Conservation (phyloP, 2,113 vertebrate genomes). For the Austrofundulus limnaeus region DNA sequence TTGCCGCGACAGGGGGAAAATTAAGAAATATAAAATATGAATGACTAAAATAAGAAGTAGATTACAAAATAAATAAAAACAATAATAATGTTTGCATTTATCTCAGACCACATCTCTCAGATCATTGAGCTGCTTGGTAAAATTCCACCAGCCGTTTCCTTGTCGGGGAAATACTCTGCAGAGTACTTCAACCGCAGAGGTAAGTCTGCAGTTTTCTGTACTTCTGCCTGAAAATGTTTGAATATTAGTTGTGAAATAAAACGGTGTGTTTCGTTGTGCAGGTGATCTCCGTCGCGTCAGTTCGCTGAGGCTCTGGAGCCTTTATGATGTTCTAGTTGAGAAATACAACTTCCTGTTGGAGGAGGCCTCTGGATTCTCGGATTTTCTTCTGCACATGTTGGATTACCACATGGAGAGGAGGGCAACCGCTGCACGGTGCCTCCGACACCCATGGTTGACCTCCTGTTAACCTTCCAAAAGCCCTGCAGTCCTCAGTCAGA, state of each 20-base stretch:
- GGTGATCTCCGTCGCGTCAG: constrained; percentile 79
- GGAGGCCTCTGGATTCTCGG: constrained; percentile 71
- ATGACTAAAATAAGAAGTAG: too few species aligned
- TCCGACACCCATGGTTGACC: constrained; percentile 82
- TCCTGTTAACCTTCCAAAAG: constrained; percentile 14
- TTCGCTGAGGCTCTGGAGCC: constrained; percentile 74
- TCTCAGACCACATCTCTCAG: constrained; percentile 83
- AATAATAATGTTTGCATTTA: background rate
- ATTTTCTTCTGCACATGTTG: constrained; percentile 82
- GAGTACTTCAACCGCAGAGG: constrained; percentile 84
- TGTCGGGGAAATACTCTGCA: constrained; percentile 82
- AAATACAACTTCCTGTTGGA: constrained; percentile 77
- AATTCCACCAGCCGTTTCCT: constrained; percentile 79
- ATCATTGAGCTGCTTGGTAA: constrained; percentile 85
- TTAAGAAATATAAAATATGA: too few species aligned
- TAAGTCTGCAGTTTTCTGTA: constrained; percentile 45
- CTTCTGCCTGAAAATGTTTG: background rate
- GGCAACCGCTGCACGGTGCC: constrained; percentile 80
- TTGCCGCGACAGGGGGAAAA: too few species aligned
- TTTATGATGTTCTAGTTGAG: constrained; percentile 79
- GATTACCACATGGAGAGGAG: constrained; percentile 79
- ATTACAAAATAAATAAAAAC: too few species aligned
- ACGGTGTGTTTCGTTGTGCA: constrained; percentile 31
- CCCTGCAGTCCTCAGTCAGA: constrained; percentile 3
- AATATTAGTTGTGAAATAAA: background rate